Evolutionary conservation across 2,113 vertebrate species (phyloP), one percentile per base, ranked within the genome.

Genomic region (Lampris incognitus): DNA sequence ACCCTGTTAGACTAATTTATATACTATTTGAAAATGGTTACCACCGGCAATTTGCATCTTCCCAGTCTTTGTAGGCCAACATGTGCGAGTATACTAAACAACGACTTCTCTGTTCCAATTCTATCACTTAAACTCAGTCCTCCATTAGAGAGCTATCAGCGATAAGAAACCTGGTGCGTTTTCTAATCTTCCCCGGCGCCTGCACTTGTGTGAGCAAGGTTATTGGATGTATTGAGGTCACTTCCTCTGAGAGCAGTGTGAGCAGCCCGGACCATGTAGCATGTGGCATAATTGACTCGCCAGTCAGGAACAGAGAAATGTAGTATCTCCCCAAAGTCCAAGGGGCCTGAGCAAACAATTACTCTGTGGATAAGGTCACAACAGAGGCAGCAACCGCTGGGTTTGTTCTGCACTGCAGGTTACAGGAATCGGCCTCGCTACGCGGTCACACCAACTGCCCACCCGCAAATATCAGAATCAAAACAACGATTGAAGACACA

Each of bases 161-260:
- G 71, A 85, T 85, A 81, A 85, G 58, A 75, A 83, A 73, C 58
- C 82, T 44, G 63, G 58, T 79, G 49, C 48, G 72, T 73, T 58
- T 24, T 81, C 75, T 88, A 84, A 85, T 89, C 83, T 82, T 84
- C 79, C 71, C 59, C 81, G 75, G 79, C 83, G 69, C 81, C 76
- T 78, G 66, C 59, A 46, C 87, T 69, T 83, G 86, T 89, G 83
- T 66, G 74, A 90, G 72, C 89, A 81, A 80, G 9, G 81, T 90
- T 87, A 88, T 89, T 81, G 86, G 88, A 82, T 93, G 90, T 82
- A 92, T 92, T 89, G 89, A 91, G 91, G 87, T 88, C 91, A 87
- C 84, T 87, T 91, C 90, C 91, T 92, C 76, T 72, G 89, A 90
- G 87, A 89, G 85, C 70, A 48, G 67, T 72, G 81, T 87, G 87